A percentile compares a stretch with the other conserved stretches of the same genome.
These are phyloP conservation scores for Pseudomyrmex cubaensis DNA, from an alignment of 1,140 invertebrate genomes.

Conservation along the genomic window DNA sequence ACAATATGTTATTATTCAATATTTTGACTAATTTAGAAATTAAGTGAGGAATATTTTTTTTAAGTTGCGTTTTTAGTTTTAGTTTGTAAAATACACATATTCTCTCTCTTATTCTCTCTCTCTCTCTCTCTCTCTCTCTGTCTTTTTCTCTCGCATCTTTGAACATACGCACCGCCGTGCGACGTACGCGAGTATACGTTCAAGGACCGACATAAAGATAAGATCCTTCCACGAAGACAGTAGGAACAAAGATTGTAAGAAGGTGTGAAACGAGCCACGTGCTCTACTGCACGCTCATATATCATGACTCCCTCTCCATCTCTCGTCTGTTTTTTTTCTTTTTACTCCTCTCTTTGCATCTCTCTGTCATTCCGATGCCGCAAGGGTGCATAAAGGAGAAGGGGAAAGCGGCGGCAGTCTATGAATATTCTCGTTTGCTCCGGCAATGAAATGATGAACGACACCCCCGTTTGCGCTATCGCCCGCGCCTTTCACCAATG, in stretches of 20 bases:
- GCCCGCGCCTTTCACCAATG: slow-evolving; percentile 44
- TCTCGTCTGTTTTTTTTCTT: slow-evolving; percentile 39
- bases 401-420: slow-evolving; percentile 71
- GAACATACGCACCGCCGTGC: slow-evolving; percentile 18
- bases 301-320: slow-evolving; percentile 72
- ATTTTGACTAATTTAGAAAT: too few species aligned
- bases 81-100: not conserved
- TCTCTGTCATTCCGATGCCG: slow-evolving; percentile 47
- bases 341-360: slow-evolving; percentile 66
- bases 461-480: slow-evolving; percentile 71
- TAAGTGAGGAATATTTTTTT: too few species aligned
- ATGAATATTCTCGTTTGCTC: slow-evolving; percentile 82
- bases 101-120: not conserved
- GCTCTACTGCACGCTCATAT: slow-evolving; percentile 77
- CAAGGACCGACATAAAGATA: slow-evolving; percentile 74
- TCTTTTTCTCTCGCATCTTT: not conserved
- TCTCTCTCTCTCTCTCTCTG: too few species aligned
- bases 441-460: slow-evolving; percentile 82
- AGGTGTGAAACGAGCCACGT: slow-evolving; percentile 82
- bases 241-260: slow-evolving; percentile 77
- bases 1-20: too few species aligned
- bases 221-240: slow-evolving; percentile 75
- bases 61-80: too few species aligned
- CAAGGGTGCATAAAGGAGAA: not conserved
- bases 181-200: slow-evolving; percentile 53